A percentile compares a stretch with the other conserved stretches of the same genome.
Conservation (phyloP, 2,888 invertebrate species). For the Nebria salina region DNA sequence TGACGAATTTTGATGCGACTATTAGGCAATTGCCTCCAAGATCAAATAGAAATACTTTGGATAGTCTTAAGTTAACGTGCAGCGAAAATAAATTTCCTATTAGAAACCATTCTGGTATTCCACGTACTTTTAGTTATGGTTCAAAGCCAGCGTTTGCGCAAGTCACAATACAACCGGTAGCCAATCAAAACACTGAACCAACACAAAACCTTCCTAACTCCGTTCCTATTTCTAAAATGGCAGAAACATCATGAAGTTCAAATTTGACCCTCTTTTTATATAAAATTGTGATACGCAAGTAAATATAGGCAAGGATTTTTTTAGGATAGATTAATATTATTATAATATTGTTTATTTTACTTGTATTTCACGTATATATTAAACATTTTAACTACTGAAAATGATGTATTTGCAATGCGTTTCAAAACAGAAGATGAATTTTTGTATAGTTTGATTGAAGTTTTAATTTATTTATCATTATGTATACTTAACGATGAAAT, state of each 20-base stretch:
- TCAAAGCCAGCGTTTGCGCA: slow-evolving; percentile 34
- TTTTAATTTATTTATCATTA: slow-evolving; percentile 38
- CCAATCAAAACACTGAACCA: slow-evolving; percentile 24
- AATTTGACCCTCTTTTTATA: slow-evolving; percentile 10
- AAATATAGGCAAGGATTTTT: not conserved
- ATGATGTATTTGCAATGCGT: not conserved
- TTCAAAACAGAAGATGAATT: not conserved
- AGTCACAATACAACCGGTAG: slow-evolving; percentile 27
- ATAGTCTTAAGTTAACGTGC: slow-evolving; percentile 66
- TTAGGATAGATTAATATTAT: not conserved
- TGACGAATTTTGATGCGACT: not conserved
- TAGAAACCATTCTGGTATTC: slow-evolving; percentile 56
- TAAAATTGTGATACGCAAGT: not conserved
- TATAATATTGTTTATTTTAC: not conserved
- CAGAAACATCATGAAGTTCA: slow-evolving; percentile 27
- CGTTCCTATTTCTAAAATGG: slow-evolving; percentile 37
- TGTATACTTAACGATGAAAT: slow-evolving; percentile 31
- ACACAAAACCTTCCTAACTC: slow-evolving; percentile 23
- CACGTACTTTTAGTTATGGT: slow-evolving; percentile 30
- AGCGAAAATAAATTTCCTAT: slow-evolving; percentile 71
- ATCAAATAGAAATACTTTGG: slow-evolving; percentile 58
- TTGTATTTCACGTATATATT: not conserved
- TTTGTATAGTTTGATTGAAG: slow-evolving; percentile 17
- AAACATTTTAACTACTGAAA: not conserved
- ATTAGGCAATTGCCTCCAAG: slow-evolving; percentile 17